These are phyloP conservation scores for Nannoperca obscura DNA, from an alignment of 2,797 vertebrate species.

Conservation along the genomic window DNA sequence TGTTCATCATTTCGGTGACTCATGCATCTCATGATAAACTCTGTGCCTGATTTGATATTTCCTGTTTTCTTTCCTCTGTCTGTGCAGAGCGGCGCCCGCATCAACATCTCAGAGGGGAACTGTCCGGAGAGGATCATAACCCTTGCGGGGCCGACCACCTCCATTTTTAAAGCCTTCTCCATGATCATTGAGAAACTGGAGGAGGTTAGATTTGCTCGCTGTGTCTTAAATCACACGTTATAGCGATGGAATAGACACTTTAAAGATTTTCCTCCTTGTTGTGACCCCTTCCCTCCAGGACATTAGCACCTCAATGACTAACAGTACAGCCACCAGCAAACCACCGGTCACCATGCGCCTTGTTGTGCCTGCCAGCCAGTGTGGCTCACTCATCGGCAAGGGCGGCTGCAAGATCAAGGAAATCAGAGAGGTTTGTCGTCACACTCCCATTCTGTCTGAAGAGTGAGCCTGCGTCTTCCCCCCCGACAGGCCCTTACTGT, in stretches of 20 bases:
- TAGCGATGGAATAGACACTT: background rate
- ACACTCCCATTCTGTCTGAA: background rate
- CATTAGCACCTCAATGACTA: slow-evolving; percentile 97
- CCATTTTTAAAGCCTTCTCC: slow-evolving; percentile 96
- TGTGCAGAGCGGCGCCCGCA: slow-evolving; percentile 91
- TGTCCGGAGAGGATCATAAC: slow-evolving; percentile 96
- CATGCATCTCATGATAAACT: background rate
- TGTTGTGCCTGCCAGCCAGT: slow-evolving; percentile 94
- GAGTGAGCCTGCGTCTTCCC: accelerated
- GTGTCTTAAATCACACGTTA: background rate
- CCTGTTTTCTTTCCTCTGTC: slow-evolving; percentile 20
- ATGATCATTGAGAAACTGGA: slow-evolving; percentile 98
- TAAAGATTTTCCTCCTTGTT: background rate
- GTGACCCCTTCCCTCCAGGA: slow-evolving; percentile 80
- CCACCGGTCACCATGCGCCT: slow-evolving; percentile 94
- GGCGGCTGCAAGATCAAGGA: slow-evolving; percentile 98
- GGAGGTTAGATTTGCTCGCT: slow-evolving; percentile 83
- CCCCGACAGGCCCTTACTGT: background rate
- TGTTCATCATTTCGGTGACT: slow-evolving; percentile 18
- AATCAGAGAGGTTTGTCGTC: slow-evolving; percentile 90
- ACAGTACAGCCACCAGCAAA: slow-evolving; percentile 96
- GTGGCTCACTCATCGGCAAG: slow-evolving; percentile 95
- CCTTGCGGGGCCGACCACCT: slow-evolving; percentile 93
- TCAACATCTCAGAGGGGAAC: slow-evolving; percentile 97
- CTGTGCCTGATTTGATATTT: slow-evolving; percentile 5